Percentiles rank a stretch among this genome's conserved stretches.
Conservation (phyloP, 2,797 vertebrate species). For the Gallirallus australis region DNA sequence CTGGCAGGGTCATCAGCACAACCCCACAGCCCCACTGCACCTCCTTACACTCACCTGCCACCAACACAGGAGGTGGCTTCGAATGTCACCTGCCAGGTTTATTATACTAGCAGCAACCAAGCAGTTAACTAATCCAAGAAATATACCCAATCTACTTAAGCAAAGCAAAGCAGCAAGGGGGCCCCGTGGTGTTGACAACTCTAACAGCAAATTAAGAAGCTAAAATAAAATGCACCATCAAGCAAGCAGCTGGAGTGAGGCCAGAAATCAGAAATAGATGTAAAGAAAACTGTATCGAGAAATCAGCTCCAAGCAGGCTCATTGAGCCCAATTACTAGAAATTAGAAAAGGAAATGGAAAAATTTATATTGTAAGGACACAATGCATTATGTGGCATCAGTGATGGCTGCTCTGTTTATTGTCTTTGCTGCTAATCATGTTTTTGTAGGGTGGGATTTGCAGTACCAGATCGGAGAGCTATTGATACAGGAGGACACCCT, state of each 20-base stretch:
- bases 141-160: slow-evolving; percentile 29
- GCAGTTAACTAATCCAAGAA: slow-evolving; percentile 26
- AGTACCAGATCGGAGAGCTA: not conserved
- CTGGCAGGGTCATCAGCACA: not conserved
- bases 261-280: slow-evolving; percentile 59
- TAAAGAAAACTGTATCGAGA: slow-evolving; percentile 55
- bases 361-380: slow-evolving; percentile 26
- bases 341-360: slow-evolving; percentile 66
- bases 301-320: slow-evolving; percentile 57
- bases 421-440: not conserved
- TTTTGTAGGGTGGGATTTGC: not conserved
- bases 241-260: slow-evolving; percentile 60
- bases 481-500: not conserved
- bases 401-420: not conserved
- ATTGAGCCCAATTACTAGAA: slow-evolving; percentile 67
- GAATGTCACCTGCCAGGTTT: not conserved
- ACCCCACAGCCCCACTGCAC: not conserved
- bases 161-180: slow-evolving; percentile 46
- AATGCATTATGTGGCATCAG: not conserved
- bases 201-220: slow-evolving; percentile 68
- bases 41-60: not conserved
- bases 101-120: not conserved
- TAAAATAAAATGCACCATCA: slow-evolving; percentile 72
- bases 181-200: slow-evolving; percentile 32
- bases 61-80: not conserved